Base-by-base conservation (phyloP, 2,797 vertebrate genomes). In the Melanotaenia parkinsoni region DNA sequence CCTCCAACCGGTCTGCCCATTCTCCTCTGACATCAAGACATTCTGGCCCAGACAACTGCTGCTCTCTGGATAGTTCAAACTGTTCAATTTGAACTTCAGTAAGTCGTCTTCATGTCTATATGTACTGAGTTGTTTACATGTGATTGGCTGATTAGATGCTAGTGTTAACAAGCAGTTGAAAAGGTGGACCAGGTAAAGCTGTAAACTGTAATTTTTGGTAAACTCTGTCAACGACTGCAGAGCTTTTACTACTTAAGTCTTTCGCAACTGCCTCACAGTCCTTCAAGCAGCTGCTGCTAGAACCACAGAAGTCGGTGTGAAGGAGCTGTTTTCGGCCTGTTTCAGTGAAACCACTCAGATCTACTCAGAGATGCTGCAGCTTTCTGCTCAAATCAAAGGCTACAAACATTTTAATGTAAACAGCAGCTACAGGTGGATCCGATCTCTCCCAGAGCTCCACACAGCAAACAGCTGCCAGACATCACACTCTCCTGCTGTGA, bases 381-480 rank as follows among this genome's bases (percentile, higher is more conserved):
- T 11, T 24, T 54, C 53, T 26, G 53, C 53, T 54, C 53, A 12
- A 6, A 4, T 58, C 57, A n/a, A 1, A 7, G 11, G 35, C 53
- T 58, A 14, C 43, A 16, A 71, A 72, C 24, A 58, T 13, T 43
- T 32, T 58, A 3, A 24, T 51, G 37, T 13, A 33, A 67, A 69
- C 65, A 64, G 54, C 3, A 5, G 58, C 77, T 45, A 64, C 61
- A 67, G 70, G 16, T 18, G 63, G 50, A 16, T 28, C 4, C 38
- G 22, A 56, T 13, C 0, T 65, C 14, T 38, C 33, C 47, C 22
- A 3, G 51, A 56, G 24, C 35, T 56, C 35, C 33, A 20, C 57
- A 60, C 32, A 59, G 61, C 38, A 82, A 78, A 88, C 26, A 86
- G 62, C 73, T 30, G 9, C 0, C 59, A 76, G 82, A 67, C 59